Base-by-base conservation (phyloP, 2,113 vertebrate species). In the Macrotus californicus region DNA sequence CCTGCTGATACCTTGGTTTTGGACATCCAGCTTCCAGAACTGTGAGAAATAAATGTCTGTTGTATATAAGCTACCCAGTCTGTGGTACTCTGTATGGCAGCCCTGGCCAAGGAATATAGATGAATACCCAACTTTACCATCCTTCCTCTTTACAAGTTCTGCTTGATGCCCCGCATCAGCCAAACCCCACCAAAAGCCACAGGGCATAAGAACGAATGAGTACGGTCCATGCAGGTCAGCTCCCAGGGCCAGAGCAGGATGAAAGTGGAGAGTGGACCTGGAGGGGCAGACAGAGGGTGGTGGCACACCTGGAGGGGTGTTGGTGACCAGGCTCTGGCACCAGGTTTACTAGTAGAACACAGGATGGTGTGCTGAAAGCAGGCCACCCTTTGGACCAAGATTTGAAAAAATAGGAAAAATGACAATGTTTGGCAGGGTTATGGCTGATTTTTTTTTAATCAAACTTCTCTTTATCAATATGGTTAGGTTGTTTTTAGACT, bases 401-500 rank as follows among this genome's bases (percentile, higher is more conserved):
- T 2, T 79, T 21, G 52, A 46, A 95, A 54, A 80, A 75, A 61
- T 0, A 39, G 36, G 34, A 69, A 85, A 64, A 56, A 75, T 39
- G 7, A 26, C 36, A 26, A 11, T 29, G 29, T 59, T 83, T 87
- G 64, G 12, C 39, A 70, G 29, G 59, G 70, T 6, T 21, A 9
- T 46, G 14, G 56, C 43, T 75, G n/a, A 69, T 26, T 12, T 36
- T 61, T 85, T 66, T 22, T 12, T 2, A 18, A 50, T 4, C n/a
- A 50, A 75, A 39, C 8, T 77, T 90, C 77, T 79, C 46, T 90
- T 93, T 64, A 75, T 31, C 31, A 6, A 52, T 87, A 77, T 18
- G 48, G 6, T 88, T 85, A 89, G 41, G 10, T 56, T 85, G 54
- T 36, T 91, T 81, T 94, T 48, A 84, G 41, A 73, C 66, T 61